phyloP scores from a whole-genome alignment of 2,888 invertebrate genomes.

The Venustoraphidia nigricollis region DNA sequence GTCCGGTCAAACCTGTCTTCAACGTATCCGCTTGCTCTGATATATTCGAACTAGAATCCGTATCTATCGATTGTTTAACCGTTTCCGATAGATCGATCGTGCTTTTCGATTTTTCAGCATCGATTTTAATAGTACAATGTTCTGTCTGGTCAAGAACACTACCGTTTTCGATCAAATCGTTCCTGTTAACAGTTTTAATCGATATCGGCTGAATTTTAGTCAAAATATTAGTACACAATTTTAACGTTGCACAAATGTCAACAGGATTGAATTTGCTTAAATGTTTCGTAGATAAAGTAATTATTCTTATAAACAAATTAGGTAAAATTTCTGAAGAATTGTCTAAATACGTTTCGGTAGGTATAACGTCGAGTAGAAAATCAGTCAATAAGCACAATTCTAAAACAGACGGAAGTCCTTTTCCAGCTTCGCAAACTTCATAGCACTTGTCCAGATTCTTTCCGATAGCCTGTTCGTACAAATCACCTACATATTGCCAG shows the following conservation, averaged over 20 bases:
- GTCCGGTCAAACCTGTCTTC: conserved; percentile 21
- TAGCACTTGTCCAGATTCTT: conserved; percentile 14
- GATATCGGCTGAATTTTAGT: conserved; percentile 56
- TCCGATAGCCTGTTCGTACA: conserved; percentile 35
- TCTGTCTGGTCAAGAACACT: background rate
- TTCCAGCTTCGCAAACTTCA: conserved; percentile 37
- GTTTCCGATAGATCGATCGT: background rate
- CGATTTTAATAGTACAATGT: background rate
- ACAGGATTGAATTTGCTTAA: conserved; percentile 36
- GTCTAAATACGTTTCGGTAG: conserved; percentile 59
- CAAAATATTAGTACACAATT: conserved; percentile 55
- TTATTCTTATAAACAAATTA: conserved; percentile 53
- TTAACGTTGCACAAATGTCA: conserved; percentile 48
- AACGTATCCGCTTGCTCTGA: conserved; percentile 1
- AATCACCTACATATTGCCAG: conserved; percentile 61
- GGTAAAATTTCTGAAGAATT: conserved; percentile 65
- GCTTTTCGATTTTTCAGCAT: conserved; percentile 6
- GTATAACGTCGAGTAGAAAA: conserved; percentile 60
- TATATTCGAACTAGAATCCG: too few species aligned
- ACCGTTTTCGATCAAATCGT: background rate
- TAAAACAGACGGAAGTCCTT: conserved; percentile 42
- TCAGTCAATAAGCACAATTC: conserved; percentile 59
- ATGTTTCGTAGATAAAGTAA: conserved; percentile 39
- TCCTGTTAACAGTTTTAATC: conserved; percentile 16
- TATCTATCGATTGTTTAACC: background rate